phyloP scores from a whole-genome alignment of 2,113 vertebrate species.

The Pseudopodoces humilis region DNA sequence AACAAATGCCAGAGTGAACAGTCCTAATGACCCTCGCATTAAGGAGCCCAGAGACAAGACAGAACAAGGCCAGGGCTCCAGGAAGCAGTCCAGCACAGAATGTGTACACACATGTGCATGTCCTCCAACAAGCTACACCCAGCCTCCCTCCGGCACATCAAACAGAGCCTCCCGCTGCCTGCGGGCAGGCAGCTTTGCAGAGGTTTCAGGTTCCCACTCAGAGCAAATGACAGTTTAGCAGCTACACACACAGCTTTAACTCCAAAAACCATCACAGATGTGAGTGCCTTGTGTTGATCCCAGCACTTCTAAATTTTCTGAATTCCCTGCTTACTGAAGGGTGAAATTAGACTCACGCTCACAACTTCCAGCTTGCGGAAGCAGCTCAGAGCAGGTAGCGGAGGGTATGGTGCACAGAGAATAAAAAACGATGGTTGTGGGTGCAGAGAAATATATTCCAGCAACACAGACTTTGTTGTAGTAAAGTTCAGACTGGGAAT shows the following conservation, averaged over 20 bases:
- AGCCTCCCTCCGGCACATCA: background rate
- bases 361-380: background rate
- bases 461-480: conserved; percentile 15
- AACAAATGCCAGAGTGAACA: conserved; percentile 2
- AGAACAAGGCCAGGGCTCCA: conserved; percentile 32
- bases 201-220: background rate
- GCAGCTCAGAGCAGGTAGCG: background rate
- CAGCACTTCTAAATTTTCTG: conserved; percentile 24
- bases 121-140: background rate
- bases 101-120: background rate
- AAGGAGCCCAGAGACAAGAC: conserved; percentile 46
- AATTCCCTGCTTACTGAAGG: conserved; percentile 50
- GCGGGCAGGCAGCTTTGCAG: background rate
- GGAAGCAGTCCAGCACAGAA: background rate
- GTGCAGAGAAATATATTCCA: conserved; percentile 20
- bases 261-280: background rate
- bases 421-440: background rate
- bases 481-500: conserved; percentile 43
- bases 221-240: background rate
- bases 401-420: background rate
- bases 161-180: background rate
- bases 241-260: background rate
- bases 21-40: conserved; percentile 36
- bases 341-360: conserved; percentile 45
- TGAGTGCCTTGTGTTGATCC: background rate